Evolutionary conservation across 2,113 vertebrate genomes (phyloP), one percentile per base, ranked within the genome.

Genomic region (Solea solea): DNA sequence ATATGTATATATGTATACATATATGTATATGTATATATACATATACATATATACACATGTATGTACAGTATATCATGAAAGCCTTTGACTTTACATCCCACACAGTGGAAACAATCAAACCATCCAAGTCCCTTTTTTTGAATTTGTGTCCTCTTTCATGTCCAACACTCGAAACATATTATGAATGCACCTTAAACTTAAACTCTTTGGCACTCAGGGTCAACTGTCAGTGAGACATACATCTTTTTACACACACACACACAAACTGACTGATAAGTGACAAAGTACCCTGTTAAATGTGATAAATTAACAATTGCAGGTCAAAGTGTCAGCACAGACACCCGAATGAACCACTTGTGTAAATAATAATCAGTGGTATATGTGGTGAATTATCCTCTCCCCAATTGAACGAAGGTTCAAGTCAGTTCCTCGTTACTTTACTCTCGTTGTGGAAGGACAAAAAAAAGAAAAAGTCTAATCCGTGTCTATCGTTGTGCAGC

Each of bases 401-500:
- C 50, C 15, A 11, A 25, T 25, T 28, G 12, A 40, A 40, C 64
- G 5, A 34, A 34, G 34, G 34, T 34, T 34, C 34, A 34, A 34
- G 34, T 34, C 34, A 34, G 34, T 34, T 34, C 34, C 34, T 34
- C 34, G 34, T 34, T 34, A 34, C 34, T 34, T 34, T 21, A 21
- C 21, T 21, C 21, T 21, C 21, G 5, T 34, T 34, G 34, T 34
- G 34, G 21, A 21, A 21, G 21, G 21, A 21, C 21, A 21, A 21
- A 21, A 21, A 21, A 21, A 34, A 34, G 34, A 34, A 34, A 2
- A 34, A 3, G 16, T 63, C 91, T 94, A 97, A 89, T 97, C 96
- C 93, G 94, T 87, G 71, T 95, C 95, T 16, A 98, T 96, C 7
- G 96, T 96, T 60, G 96, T 95, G 88, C 97, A 99, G 27, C 96